Conservation (phyloP, 2,888 invertebrate genomes). For the Mimachlamys varia region DNA sequence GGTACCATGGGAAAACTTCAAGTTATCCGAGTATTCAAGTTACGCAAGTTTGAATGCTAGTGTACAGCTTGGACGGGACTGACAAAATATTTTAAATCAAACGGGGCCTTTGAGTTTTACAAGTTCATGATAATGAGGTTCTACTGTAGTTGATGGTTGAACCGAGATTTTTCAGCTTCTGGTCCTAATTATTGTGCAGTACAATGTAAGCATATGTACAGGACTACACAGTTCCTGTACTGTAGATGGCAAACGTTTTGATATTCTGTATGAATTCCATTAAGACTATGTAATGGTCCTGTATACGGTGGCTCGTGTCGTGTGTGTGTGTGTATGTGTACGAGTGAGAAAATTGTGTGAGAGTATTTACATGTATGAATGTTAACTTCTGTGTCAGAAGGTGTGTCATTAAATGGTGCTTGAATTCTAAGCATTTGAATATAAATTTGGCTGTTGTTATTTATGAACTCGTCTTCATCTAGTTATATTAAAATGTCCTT, state of each 20-base stretch:
- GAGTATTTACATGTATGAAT: background rate
- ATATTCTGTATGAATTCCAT: constrained; percentile 25
- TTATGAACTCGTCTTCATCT: background rate
- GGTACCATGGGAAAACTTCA: too few relatives aligned
- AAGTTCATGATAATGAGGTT: background rate
- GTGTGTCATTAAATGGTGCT: constrained; percentile 30
- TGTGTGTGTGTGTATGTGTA: background rate
- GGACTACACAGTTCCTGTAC: background rate
- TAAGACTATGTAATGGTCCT: background rate
- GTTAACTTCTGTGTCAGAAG: background rate
- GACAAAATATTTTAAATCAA: too few relatives aligned
- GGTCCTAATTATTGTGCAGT: constrained; percentile 6
- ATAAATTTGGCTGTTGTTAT: background rate
- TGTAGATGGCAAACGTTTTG: background rate
- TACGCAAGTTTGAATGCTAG: too few relatives aligned
- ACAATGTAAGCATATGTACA: background rate
- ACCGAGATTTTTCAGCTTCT: background rate
- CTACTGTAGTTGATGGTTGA: background rate
- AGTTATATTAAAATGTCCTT: too few relatives aligned
- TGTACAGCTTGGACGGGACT: too few relatives aligned
- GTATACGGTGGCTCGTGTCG: background rate
- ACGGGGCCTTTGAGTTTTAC: background rate
- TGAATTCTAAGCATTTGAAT: constrained; percentile 17
- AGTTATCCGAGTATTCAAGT: too few relatives aligned
- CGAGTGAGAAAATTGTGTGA: background rate